A percentile compares a stretch with the other conserved stretches of the same genome.
phyloP scores from a whole-genome alignment of 2,888 invertebrate species.

The Agapostemon virescens region DNA sequence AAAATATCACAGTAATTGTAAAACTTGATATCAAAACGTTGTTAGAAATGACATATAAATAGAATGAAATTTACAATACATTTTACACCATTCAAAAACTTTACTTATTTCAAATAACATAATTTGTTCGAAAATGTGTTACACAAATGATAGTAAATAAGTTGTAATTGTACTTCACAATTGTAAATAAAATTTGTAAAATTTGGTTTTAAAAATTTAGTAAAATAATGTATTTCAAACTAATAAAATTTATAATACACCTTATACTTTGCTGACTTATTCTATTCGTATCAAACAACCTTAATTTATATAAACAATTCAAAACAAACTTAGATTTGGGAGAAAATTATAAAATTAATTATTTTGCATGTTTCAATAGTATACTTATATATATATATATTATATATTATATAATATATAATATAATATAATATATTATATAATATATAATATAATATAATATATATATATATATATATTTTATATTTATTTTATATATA shows the following conservation, averaged over 20 bases:
- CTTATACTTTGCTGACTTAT: neutral
- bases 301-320: too few species aligned
- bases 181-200: slow-evolving; percentile 9
- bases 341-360: too few species aligned
- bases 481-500: too few species aligned
- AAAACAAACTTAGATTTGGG: too few species aligned
- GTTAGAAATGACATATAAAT: slow-evolving; percentile 17
- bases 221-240: neutral
- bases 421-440: too few species aligned
- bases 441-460: too few species aligned
- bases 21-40: slow-evolving; percentile 17
- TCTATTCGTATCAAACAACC: neutral
- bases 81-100: neutral
- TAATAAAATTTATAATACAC: slow-evolving; percentile 2
- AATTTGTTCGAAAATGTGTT: neutral
- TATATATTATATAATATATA: too few species aligned
- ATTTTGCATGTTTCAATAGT: too few species aligned
- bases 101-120: neutral
- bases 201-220: neutral
- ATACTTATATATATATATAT: too few species aligned
- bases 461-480: too few species aligned
- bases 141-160: slow-evolving; percentile 4
- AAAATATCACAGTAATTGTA: neutral
- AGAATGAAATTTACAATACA: slow-evolving; percentile 34
- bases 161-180: neutral